Base-by-base conservation (phyloP, 2,797 vertebrate species). In the Schizothorax lantsangensis region DNA sequence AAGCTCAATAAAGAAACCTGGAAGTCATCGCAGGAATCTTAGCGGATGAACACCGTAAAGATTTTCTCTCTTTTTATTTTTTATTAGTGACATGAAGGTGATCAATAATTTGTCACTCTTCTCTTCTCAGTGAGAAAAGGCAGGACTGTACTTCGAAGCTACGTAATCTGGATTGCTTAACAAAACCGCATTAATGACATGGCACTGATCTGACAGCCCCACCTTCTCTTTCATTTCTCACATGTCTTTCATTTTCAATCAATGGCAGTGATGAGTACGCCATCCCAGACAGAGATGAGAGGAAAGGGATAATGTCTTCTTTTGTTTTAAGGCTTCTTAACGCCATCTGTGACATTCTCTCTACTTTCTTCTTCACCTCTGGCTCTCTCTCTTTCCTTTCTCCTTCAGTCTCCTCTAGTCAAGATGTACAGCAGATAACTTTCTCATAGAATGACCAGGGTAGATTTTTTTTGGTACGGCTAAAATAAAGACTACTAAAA, bases 181-280 rank as follows among this genome's bases (percentile, higher is more conserved):
- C 94, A 92, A 94, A 93, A 92, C 91, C 87, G 94, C 94, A 95
- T 96, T 95, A 95, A 95, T 94, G 94, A 96, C 93, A 90, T 80
- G 17, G 89, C 90, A 95, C 94, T 94, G 94, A 96, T 95, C 93
- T 92, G 92, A 94, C 91, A 80, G 79, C 85, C 74, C 88, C 87
- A 75, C 87, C 87, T 94, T 92, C 90, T 92, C 92, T 95, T 95
- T 93, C 89, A 92, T 94, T 94, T 92, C 95, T 95, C 95, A 95
- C 93, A 95, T 94, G 93, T 91, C 95, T 95, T 96, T 95, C 93
- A 95, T 95, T 95, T 95, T 93, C 91, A 93, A 93, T 95, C 94
- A 90, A 96, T 96, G 93, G 91, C 94, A 93, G 66, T 74, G 93
- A 93, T 94, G 93, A 93, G 93, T 94, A 90, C 89, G 82, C 90